Percentiles rank a stretch among this genome's conserved stretches.
phyloP scores from a whole-genome alignment of 2,888 invertebrate species.

The Calameuta idolon region DNA sequence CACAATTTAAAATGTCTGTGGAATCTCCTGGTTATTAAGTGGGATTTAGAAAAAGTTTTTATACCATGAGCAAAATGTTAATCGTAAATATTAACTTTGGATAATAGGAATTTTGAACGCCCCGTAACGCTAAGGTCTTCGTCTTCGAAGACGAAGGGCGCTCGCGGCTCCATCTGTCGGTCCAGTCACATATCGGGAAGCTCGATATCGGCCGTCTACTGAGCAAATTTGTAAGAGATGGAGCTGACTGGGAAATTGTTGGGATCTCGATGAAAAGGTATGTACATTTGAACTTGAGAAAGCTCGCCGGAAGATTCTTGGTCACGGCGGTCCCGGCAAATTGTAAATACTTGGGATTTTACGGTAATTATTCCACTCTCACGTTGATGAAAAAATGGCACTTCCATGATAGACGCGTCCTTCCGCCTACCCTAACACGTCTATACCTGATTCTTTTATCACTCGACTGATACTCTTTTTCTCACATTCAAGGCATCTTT shows the following conservation, averaged over 20 bases:
- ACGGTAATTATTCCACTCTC: not conserved
- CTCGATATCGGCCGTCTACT: conserved; percentile 52
- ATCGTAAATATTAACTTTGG: not conserved
- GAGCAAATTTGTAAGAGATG: conserved; percentile 57
- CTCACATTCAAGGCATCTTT: not conserved
- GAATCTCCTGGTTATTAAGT: not conserved
- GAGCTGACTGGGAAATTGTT: conserved; percentile 53
- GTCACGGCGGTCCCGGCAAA: not conserved
- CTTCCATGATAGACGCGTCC: conserved; percentile 10
- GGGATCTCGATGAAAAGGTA: conserved; percentile 46
- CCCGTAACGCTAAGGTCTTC: not conserved
- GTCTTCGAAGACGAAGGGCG: not conserved
- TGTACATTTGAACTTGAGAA: conserved; percentile 22
- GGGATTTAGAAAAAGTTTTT: not conserved
- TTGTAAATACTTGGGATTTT: not conserved
- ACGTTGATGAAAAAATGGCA: not conserved
- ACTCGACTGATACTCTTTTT: not conserved
- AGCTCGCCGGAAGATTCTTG: conserved; percentile 13
- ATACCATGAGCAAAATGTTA: not conserved
- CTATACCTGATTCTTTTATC: not conserved
- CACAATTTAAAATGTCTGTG: not conserved
- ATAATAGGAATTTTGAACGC: not conserved
- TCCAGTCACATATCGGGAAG: conserved; percentile 45
- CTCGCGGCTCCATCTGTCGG: conserved; percentile 54
- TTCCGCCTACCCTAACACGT: conserved; percentile 8